These are phyloP conservation scores for Brachycybe producta DNA, from an alignment of 2,888 invertebrate species.

Conservation along the genomic window DNA sequence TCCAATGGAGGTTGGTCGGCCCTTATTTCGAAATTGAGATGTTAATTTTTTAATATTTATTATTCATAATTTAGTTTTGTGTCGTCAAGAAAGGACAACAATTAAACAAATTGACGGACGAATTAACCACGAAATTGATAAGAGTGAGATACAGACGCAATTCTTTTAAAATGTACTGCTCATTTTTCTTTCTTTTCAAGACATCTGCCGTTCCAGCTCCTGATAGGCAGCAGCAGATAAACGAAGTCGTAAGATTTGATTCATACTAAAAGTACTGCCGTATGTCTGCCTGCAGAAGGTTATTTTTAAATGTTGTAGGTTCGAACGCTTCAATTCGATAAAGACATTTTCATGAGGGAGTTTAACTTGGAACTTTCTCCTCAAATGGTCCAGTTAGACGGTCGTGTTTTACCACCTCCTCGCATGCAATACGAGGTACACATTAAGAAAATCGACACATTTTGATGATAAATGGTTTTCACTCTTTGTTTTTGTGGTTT, in stretches of 20 bases:
- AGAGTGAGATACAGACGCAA: not conserved
- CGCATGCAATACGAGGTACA: conserved; percentile 10
- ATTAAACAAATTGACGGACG: conserved; percentile 2
- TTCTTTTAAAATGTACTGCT: no score
- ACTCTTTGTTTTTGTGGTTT: no score
- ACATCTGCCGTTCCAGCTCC: conserved; percentile 10
- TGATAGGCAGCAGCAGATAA: conserved; percentile 6
- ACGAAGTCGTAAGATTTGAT: conserved; percentile 5
- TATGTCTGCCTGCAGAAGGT: not conserved
- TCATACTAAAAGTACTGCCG: not conserved
- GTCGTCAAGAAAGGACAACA: conserved; percentile 16
- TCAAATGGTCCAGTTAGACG: conserved; percentile 8
- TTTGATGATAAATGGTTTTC: no score
- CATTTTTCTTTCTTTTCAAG: no score
- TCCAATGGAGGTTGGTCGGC: conserved; percentile 20
- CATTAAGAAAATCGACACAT: not conserved
- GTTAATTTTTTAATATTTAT: no score
- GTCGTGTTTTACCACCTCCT: conserved; percentile 10
- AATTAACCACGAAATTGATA: conserved; percentile 11
- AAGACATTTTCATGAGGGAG: no score
- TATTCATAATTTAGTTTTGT: conserved; percentile 8
- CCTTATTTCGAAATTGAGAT: no score
- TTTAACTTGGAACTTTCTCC: no score
- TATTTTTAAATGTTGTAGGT: no score
- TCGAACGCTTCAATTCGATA: no score